phyloP scores from a whole-genome alignment of 2,888 invertebrate genomes.

The Perizoma flavofasciatum region DNA sequence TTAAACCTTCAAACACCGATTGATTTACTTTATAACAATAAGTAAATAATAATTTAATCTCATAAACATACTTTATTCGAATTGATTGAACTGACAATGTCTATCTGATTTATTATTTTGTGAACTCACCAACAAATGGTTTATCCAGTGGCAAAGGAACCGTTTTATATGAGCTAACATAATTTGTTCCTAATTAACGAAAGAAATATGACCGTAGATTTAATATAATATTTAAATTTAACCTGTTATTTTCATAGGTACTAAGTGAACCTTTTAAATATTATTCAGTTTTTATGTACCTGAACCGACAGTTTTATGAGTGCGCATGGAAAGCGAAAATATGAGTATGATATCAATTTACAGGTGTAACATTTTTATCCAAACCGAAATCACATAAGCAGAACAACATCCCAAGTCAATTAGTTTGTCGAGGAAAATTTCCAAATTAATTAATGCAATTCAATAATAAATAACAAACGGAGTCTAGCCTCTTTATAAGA shows the following conservation, averaged over 20 bases:
- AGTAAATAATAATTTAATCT: slow-evolving; percentile 34
- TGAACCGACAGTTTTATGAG: too few relatives aligned
- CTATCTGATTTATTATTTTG: slow-evolving; percentile 46
- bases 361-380: too few relatives aligned
- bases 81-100: slow-evolving; percentile 36
- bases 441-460: slow-evolving; percentile 4
- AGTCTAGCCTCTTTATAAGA: slow-evolving; percentile 25
- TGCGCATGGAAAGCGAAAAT: too few relatives aligned
- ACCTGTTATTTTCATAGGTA: too few relatives aligned
- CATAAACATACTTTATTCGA: slow-evolving; percentile 17
- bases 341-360: too few relatives aligned
- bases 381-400: slow-evolving; percentile 1
- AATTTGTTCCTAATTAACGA: too few relatives aligned
- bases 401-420: slow-evolving; percentile 1
- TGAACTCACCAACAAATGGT: slow-evolving; percentile 47
- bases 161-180: slow-evolving; percentile 35
- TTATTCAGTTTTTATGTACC: too few relatives aligned
- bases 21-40: slow-evolving; percentile 42
- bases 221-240: too few relatives aligned
- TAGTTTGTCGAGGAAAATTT: slow-evolving; percentile 12
- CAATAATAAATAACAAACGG: slow-evolving; percentile 2
- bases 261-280: too few relatives aligned
- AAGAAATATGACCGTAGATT: too few relatives aligned
- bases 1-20: slow-evolving; percentile 21
- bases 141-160: slow-evolving; percentile 56